Evolutionary conservation across 2,797 vertebrate genomes (phyloP).

Genomic region (Tangara arthus): DNA sequence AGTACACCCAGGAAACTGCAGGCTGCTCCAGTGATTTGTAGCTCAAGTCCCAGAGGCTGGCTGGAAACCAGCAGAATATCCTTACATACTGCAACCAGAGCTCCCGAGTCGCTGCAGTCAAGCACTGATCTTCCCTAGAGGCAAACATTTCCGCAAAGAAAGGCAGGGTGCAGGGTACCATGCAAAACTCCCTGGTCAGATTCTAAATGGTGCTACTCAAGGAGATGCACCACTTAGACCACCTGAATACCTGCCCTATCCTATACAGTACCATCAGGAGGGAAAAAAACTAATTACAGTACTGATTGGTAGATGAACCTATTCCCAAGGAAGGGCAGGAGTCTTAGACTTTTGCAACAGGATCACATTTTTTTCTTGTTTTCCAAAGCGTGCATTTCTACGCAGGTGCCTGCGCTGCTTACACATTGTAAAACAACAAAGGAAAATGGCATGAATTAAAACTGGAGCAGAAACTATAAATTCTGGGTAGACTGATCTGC

Average conservation of each 20-base stretch:
- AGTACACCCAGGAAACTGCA: not conserved
- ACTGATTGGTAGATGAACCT: not conserved
- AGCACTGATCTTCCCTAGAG: not conserved
- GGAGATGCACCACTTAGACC: not conserved
- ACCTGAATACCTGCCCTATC: not conserved
- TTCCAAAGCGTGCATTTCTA: not conserved
- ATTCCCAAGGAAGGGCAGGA: not conserved
- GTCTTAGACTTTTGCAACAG: not conserved
- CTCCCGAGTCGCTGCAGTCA: not conserved
- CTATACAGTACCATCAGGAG: not conserved
- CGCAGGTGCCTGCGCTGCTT: not conserved
- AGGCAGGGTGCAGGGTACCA: not conserved
- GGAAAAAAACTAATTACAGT: not conserved
- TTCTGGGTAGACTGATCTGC: not conserved
- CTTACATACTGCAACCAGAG: not conserved
- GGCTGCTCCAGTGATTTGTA: not conserved
- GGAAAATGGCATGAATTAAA: not conserved
- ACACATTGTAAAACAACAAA: not conserved
- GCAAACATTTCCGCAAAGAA: not conserved
- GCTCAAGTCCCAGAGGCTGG: not conserved
- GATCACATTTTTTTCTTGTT: not conserved
- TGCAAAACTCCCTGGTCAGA: not conserved
- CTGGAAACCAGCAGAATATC: not conserved
- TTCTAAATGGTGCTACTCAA: not conserved
- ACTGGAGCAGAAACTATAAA: not conserved